Conservation (phyloP, 2,888 invertebrate species). For the Eugnorisma glareosa region DNA sequence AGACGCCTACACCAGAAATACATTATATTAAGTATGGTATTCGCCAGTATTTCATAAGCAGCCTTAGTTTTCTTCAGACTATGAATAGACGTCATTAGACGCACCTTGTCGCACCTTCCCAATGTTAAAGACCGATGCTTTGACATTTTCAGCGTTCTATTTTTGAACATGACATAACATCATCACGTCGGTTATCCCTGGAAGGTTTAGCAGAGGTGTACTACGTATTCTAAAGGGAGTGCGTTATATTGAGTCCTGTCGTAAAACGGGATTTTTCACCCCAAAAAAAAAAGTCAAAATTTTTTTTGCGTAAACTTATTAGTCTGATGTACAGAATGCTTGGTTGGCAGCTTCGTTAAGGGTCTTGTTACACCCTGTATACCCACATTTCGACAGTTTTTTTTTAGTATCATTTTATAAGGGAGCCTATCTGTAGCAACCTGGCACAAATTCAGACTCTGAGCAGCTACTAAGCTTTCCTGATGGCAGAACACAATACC, state of each 20-base stretch:
- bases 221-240: not conserved
- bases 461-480: not conserved
- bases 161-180: not conserved
- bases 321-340: too few species aligned
- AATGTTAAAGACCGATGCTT: not conserved
- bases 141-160: not conserved
- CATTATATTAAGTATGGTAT: too few species aligned
- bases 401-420: not conserved
- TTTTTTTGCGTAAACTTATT: too few species aligned
- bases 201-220: not conserved
- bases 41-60: not conserved
- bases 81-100: slow-evolving; percentile 8
- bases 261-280: too few species aligned
- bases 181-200: not conserved
- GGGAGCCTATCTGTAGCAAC: not conserved
- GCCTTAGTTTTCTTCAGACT: not conserved
- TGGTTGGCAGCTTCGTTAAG: too few species aligned
- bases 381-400: not conserved
- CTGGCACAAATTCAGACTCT: not conserved
- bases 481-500: not conserved
- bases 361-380: too few species aligned
- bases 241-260: too few species aligned
- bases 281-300: too few species aligned
- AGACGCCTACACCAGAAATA: too few species aligned
- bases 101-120: not conserved